These are phyloP conservation scores for Eulithis prunata DNA, from an alignment of 2,888 invertebrate species.

Conservation along the genomic window DNA sequence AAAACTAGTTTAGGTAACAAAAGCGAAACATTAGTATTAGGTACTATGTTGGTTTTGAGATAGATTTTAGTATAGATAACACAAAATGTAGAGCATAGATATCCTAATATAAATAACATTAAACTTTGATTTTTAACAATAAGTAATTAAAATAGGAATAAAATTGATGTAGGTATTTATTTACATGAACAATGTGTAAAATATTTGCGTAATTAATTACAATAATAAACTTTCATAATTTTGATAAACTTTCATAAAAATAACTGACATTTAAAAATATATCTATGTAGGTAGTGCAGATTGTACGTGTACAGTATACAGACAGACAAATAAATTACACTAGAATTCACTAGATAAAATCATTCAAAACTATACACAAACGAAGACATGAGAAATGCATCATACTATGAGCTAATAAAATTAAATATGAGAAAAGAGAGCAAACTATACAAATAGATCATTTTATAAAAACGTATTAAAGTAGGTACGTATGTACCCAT, in stretches of 20 bases:
- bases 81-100: too few species aligned
- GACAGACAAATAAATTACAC: slow-evolving; percentile 14
- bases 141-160: slow-evolving; percentile 14
- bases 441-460: slow-evolving; percentile 15
- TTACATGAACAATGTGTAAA: slow-evolving; percentile 20
- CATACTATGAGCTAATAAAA: slow-evolving; percentile 26
- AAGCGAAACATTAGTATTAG: neutral
- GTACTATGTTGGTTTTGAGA: too few species aligned
- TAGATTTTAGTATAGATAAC: too few species aligned
- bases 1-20: slow-evolving; percentile 8
- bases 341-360: neutral
- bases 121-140: neutral
- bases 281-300: neutral
- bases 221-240: neutral
- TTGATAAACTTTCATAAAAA: slow-evolving; percentile 13
- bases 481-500: slow-evolving; percentile 24
- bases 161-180: slow-evolving; percentile 23
- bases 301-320: neutral
- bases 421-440: slow-evolving; percentile 35
- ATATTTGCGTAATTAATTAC: slow-evolving; percentile 7
- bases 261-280: slow-evolving; percentile 3
- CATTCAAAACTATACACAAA: slow-evolving; percentile 10
- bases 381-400: slow-evolving; percentile 25
- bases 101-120: too few species aligned
- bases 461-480: slow-evolving; percentile 8